Evolutionary conservation across 1,140 invertebrate genomes (phyloP).

Genomic region (Phymastichus coffea): DNA sequence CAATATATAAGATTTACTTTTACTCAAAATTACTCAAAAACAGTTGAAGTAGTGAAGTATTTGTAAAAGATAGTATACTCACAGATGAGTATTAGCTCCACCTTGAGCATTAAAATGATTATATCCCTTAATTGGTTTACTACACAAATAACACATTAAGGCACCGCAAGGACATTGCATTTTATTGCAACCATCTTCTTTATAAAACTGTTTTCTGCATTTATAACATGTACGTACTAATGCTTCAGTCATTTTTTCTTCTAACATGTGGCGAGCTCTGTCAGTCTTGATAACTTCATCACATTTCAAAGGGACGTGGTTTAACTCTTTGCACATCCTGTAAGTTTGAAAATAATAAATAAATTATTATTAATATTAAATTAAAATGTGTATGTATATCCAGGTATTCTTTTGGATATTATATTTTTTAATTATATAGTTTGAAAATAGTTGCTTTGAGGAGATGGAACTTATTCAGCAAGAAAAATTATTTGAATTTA

Average conservation of each 20-base stretch:
- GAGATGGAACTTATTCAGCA: no score
- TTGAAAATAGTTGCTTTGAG: no score
- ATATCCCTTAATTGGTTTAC: constrained; percentile 61
- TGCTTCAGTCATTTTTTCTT: constrained; percentile 68
- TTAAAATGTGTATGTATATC: no score
- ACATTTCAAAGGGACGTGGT: constrained; percentile 65
- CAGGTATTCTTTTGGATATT: no score
- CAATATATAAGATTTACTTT: no score
- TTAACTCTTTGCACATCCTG: constrained; percentile 63
- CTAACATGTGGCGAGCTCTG: constrained; percentile 61
- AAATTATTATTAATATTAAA: constrained; percentile 19
- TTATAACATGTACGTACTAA: constrained; percentile 64
- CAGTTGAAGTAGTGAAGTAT: no score
- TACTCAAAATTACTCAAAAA: no score
- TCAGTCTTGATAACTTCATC: constrained; percentile 63
- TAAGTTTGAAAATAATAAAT: constrained; percentile 25
- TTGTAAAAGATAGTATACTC: constrained; percentile 23
- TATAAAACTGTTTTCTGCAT: constrained; percentile 63
- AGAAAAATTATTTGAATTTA: neutral
- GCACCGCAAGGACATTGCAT: constrained; percentile 71
- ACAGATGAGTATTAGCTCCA: constrained; percentile 34
- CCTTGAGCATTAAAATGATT: constrained; percentile 61
- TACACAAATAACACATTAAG: constrained; percentile 69
- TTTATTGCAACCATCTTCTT: constrained; percentile 70
- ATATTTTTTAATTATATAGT: no score